Conservation (phyloP, 2,888 invertebrate genomes). For the Cantharis rufa region DNA sequence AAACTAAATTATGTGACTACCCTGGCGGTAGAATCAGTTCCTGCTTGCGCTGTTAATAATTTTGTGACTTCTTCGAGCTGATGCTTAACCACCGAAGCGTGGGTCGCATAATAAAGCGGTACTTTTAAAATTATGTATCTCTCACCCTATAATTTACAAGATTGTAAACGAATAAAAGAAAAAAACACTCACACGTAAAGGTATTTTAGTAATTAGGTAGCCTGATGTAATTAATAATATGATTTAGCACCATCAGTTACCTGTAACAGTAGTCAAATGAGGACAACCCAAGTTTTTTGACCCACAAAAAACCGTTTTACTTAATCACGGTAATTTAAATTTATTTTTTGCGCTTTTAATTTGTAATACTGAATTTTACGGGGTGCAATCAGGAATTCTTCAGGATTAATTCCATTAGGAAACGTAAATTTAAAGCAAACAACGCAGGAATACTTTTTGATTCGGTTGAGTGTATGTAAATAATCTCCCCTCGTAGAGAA, state of each 20-base stretch:
- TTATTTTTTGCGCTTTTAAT: not conserved
- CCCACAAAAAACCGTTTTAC: not conserved
- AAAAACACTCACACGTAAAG: slow-evolving; percentile 7
- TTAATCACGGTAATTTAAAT: not conserved
- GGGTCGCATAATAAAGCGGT: slow-evolving; percentile 12
- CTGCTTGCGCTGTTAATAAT: not conserved
- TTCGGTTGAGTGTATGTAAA: not conserved
- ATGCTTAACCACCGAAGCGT: slow-evolving; percentile 9
- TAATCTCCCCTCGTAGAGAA: not conserved
- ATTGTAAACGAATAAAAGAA: slow-evolving; percentile 10
- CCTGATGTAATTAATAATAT: slow-evolving; percentile 13
- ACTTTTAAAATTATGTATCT: slow-evolving; percentile 14
- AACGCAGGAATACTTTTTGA: not conserved
- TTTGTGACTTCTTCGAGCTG: not conserved
- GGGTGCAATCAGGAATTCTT: not conserved
- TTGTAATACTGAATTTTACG: not conserved
- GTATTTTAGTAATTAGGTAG: slow-evolving; percentile 9
- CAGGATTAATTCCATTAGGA: not conserved
- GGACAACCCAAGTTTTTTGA: not conserved
- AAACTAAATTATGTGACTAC: too few relatives aligned
- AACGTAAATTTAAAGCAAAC: not conserved
- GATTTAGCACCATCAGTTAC: slow-evolving; percentile 9
- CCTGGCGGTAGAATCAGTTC: not conserved
- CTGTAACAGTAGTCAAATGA: slow-evolving; percentile 7
- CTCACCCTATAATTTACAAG: slow-evolving; percentile 19